A percentile compares a stretch with the other conserved stretches of the same genome.
phyloP scores from a whole-genome alignment of 2,888 invertebrate genomes.

The Macrosiphum euphorbiae region DNA sequence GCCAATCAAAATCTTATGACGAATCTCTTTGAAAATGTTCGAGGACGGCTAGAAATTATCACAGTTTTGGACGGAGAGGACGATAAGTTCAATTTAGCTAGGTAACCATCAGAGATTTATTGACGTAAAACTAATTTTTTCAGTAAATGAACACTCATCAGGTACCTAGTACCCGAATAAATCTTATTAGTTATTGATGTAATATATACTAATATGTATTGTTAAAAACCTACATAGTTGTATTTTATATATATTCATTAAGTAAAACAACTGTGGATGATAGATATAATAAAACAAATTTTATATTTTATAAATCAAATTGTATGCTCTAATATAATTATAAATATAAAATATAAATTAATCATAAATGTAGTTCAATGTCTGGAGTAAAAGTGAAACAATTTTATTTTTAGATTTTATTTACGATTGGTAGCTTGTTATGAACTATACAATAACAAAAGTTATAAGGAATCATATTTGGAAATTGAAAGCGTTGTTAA shows the following conservation, averaged over 20 bases:
- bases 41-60: not conserved
- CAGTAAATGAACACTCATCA: too few species aligned
- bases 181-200: too few species aligned
- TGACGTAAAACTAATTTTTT: not conserved
- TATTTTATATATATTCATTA: too few species aligned
- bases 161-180: too few species aligned
- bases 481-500: conserved; percentile 39
- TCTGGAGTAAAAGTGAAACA: too few species aligned
- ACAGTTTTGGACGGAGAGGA: too few species aligned
- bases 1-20: not conserved
- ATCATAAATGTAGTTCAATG: too few species aligned
- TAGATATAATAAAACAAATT: not conserved
- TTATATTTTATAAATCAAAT: not conserved
- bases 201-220: too few species aligned
- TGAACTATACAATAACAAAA: conserved; percentile 1
- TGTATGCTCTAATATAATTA: not conserved
- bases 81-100: not conserved
- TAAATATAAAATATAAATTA: too few species aligned
- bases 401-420: conserved; percentile 44
- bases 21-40: not conserved
- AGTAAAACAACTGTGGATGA: not conserved
- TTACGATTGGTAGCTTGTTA: not conserved
- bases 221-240: too few species aligned
- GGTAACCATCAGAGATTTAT: not conserved
- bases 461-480: conserved; percentile 23